These are phyloP conservation scores for Sminthurides aquaticus DNA, from an alignment of 2,888 invertebrate genomes.

Conservation along the genomic window DNA sequence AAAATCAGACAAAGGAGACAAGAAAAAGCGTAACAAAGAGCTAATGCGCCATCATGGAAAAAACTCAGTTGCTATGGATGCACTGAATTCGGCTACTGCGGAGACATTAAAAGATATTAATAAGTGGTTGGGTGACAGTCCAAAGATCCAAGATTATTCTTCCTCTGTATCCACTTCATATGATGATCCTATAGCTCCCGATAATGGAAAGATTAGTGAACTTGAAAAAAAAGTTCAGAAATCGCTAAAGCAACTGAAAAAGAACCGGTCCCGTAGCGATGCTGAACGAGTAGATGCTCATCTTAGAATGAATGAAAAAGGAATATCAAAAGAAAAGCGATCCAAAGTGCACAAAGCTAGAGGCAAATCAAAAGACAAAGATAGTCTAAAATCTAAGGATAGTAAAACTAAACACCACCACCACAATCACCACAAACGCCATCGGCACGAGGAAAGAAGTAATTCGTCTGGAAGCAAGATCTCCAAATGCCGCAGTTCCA, in stretches of 20 bases:
- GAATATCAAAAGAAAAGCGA: slow-evolving; percentile 5
- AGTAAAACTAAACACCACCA: slow-evolving; percentile 20
- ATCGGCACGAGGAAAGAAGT: slow-evolving; percentile 13
- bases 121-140: slow-evolving; percentile 80
- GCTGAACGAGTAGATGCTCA: neutral
- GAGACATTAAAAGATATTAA: slow-evolving; percentile 70
- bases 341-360: slow-evolving; percentile 1
- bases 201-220: neutral
- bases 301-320: neutral
- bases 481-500: slow-evolving; percentile 11
- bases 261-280: slow-evolving; percentile 20
- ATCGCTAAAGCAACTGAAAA: slow-evolving; percentile 16
- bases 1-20: slow-evolving; percentile 44
- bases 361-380: slow-evolving; percentile 4
- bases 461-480: neutral
- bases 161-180: slow-evolving; percentile 11
- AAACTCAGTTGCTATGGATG: slow-evolving; percentile 59
- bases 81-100: slow-evolving; percentile 63
- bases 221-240: neutral
- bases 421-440: slow-evolving; percentile 13
- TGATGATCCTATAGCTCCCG: neutral
- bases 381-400: slow-evolving; percentile 7
- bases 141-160: slow-evolving; percentile 46
- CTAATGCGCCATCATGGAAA: slow-evolving; percentile 49
- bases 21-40: slow-evolving; percentile 43